Percentiles rank a stretch among this genome's conserved stretches.
These are phyloP conservation scores for Glandiceps talaboti DNA, from an alignment of 53 echinoderm and acorn worm species.

Conservation along the genomic window DNA sequence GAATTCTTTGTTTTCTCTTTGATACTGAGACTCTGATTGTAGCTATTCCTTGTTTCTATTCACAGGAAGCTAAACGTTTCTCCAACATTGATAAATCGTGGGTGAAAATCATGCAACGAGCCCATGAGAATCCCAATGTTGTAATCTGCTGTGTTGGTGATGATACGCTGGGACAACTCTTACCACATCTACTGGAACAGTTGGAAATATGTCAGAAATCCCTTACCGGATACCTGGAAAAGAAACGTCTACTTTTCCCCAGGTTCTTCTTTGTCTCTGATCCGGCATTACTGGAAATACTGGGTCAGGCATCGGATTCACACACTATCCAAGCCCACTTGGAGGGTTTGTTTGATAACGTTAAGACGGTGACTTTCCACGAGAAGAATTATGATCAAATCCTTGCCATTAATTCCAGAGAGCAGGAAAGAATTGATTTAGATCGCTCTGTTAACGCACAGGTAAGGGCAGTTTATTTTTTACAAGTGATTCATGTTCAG, in stretches of 20 bases:
- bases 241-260: constrained; percentile 95
- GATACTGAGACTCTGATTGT: too few relatives aligned
- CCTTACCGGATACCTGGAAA: constrained; percentile 97
- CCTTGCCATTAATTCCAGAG: constrained; percentile 71
- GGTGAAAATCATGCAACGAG: constrained; percentile 99
- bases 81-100: constrained; percentile 99
- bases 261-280: constrained; percentile 99
- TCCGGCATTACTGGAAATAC: constrained; percentile 92
- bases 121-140: constrained; percentile 98
- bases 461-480: too few relatives aligned
- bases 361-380: constrained; percentile 92
- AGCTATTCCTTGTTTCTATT: not conserved
- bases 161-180: constrained; percentile 92
- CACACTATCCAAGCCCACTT: constrained; percentile 98
- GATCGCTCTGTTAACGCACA: constrained; percentile 69
- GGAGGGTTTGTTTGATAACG: constrained; percentile 92
- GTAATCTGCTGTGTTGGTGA: constrained; percentile 93
- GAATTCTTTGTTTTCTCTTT: too few relatives aligned
- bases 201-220: constrained; percentile 99
- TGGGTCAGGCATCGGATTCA: constrained; percentile 97
- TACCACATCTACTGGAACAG: constrained; percentile 97
- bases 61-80: constrained; percentile 98
- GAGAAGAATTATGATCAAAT: constrained; percentile 96
- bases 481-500: too few relatives aligned
- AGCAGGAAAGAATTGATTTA: constrained; percentile 91